Percentiles rank a stretch among this genome's conserved stretches.
Conservation (phyloP, 2,888 invertebrate species). For the Caenorhabditis wallacei region DNA sequence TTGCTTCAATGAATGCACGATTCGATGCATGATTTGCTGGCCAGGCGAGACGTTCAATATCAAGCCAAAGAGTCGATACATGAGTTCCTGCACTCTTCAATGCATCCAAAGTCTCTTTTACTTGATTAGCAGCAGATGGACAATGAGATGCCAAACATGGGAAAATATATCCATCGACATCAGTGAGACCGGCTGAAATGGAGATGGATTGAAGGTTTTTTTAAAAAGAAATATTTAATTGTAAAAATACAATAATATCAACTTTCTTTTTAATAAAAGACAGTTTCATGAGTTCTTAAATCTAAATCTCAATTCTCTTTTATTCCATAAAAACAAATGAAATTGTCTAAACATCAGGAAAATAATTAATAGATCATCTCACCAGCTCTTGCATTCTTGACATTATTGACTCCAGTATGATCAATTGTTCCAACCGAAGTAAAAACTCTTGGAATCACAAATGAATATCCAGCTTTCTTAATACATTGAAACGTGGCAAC, state of each 20-base stretch:
- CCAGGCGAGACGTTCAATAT: conserved; percentile 72
- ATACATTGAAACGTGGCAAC: conserved; percentile 69
- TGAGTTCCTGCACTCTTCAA: conserved; percentile 51
- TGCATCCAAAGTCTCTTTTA: conserved; percentile 57
- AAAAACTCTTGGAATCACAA: conserved; percentile 73
- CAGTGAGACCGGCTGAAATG: conserved; percentile 53
- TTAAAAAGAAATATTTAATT: too few species aligned
- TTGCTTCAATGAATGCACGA: conserved; percentile 67
- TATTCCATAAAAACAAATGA: too few species aligned
- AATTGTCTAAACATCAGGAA: too few species aligned
- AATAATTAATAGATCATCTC: too few species aligned
- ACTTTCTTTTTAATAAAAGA: too few species aligned
- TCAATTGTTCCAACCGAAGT: conserved; percentile 69
- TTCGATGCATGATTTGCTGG: conserved; percentile 67
- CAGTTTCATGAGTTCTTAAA: too few species aligned
- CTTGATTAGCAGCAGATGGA: conserved; percentile 51
- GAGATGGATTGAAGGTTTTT: neutral
- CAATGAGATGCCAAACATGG: conserved; percentile 69
- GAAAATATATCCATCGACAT: conserved; percentile 71
- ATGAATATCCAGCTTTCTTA: conserved; percentile 64
- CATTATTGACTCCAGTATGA: conserved; percentile 72
- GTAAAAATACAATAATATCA: too few species aligned
- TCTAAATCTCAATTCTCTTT: too few species aligned
- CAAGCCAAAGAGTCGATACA: conserved; percentile 69
- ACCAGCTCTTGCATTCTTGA: conserved; percentile 73